A percentile compares a stretch with the other conserved stretches of the same genome.
Evolutionary conservation across 2,888 invertebrate species (phyloP).

Genomic region (Orchesella flavescens): DNA sequence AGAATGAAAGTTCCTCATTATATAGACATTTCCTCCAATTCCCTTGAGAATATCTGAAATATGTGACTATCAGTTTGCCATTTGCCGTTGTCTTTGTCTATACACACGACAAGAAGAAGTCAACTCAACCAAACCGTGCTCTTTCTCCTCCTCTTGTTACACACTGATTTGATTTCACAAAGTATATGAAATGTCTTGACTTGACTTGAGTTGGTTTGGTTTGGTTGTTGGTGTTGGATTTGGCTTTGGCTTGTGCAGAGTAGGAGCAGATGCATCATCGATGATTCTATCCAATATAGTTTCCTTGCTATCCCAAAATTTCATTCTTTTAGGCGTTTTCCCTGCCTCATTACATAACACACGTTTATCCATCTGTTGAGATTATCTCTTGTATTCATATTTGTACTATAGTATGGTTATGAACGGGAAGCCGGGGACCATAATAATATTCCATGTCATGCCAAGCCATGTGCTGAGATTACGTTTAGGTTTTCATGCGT

Average conservation of each 20-base stretch:
- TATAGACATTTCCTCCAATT: constrained; percentile 25
- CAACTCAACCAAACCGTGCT: neutral
- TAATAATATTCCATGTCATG: too few relatives aligned
- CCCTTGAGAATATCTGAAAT: constrained; percentile 29
- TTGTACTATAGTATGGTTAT: too few relatives aligned
- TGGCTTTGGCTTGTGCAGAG: too few relatives aligned
- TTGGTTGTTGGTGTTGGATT: too few relatives aligned
- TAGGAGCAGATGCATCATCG: too few relatives aligned
- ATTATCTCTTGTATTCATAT: neutral
- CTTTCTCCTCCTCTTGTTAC: neutral
- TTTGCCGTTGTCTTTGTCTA: constrained; percentile 25
- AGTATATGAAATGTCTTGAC: too few relatives aligned
- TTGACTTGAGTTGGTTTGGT: too few relatives aligned
- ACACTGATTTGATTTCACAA: neutral
- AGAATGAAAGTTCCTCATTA: constrained; percentile 25
- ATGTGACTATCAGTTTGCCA: constrained; percentile 33
- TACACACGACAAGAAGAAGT: neutral
- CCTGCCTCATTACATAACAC: neutral
- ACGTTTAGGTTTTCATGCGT: too few relatives aligned
- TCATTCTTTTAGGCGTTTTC: constrained; percentile 17
- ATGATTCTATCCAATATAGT: too few relatives aligned
- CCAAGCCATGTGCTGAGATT: too few relatives aligned
- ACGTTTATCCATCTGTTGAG: constrained; percentile 12
- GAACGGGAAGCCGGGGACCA: too few relatives aligned
- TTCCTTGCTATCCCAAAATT: neutral